phyloP scores from a whole-genome alignment of 2,888 invertebrate genomes.

The Rhagonycha lutea region DNA sequence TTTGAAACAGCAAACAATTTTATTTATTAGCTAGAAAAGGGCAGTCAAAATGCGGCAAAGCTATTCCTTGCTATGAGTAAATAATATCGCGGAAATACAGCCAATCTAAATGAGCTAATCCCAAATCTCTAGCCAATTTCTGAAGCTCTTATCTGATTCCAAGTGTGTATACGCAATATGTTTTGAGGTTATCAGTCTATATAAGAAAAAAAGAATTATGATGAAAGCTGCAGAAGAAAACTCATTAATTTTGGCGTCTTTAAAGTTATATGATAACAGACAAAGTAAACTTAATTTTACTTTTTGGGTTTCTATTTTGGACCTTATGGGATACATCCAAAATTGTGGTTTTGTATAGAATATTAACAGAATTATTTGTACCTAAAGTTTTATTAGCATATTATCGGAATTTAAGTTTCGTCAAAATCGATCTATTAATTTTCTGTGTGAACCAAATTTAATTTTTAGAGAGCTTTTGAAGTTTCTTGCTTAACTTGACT shows the following conservation, averaged over 20 bases:
- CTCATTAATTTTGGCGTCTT: constrained; percentile 15
- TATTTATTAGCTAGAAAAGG: neutral
- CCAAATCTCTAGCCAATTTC: constrained; percentile 38
- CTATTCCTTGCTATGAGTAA: neutral
- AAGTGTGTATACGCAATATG: constrained; percentile 31
- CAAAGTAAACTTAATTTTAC: constrained; percentile 17
- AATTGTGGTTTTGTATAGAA: neutral
- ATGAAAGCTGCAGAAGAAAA: constrained; percentile 16
- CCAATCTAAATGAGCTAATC: constrained; percentile 37
- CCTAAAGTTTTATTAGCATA: neutral
- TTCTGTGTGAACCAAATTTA: neutral
- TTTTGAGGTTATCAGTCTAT: constrained; percentile 26
- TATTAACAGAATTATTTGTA: neutral
- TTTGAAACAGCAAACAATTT: neutral
- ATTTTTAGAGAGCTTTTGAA: neutral
- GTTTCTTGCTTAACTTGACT: too few relatives aligned
- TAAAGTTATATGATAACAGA: constrained; percentile 13
- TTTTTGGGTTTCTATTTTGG: neutral
- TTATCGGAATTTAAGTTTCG: neutral
- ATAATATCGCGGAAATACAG: constrained; percentile 16
- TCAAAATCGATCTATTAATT: neutral
- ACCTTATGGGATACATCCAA: neutral
- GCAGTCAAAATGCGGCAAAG: neutral
- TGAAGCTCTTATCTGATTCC: constrained; percentile 34
- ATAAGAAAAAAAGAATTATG: constrained; percentile 24